Conservation (phyloP, 2,113 vertebrate species). For the Naja naja region DNA sequence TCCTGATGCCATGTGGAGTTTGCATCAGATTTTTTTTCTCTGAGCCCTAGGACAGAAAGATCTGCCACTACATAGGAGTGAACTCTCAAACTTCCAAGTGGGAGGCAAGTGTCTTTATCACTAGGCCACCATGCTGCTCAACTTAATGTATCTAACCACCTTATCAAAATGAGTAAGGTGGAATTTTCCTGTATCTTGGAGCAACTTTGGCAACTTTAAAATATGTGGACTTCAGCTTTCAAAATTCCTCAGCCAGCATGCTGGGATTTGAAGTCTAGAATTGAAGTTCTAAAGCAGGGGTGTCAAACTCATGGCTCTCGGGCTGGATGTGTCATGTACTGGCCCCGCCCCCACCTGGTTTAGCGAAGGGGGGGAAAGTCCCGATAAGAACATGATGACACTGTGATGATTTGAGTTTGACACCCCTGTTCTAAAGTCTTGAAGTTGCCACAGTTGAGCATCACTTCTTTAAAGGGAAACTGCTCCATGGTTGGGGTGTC, state of each 20-base stretch:
- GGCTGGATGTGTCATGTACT: no score
- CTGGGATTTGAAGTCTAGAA: background rate
- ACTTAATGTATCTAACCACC: background rate
- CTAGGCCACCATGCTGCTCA: background rate
- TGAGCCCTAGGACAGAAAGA: background rate
- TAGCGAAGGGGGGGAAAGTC: no score
- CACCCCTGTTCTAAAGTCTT: background rate
- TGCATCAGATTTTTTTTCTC: background rate
- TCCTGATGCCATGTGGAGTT: background rate
- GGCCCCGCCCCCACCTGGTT: no score
- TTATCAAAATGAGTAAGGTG: background rate
- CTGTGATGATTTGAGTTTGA: no score
- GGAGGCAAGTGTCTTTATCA: background rate
- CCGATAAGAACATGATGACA: no score
- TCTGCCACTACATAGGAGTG: background rate
- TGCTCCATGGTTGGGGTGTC: background rate
- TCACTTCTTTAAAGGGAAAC: background rate
- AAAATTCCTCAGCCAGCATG: background rate
- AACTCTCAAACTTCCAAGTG: background rate
- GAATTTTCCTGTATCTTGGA: background rate
- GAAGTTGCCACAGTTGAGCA: background rate
- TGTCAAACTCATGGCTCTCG: no score
- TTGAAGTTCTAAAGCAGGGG: background rate
- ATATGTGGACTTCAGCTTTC: background rate
- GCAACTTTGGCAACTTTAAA: background rate